Base-by-base conservation (phyloP, 64 coral and sea anemone species). In the Anthopleura sola region DNA sequence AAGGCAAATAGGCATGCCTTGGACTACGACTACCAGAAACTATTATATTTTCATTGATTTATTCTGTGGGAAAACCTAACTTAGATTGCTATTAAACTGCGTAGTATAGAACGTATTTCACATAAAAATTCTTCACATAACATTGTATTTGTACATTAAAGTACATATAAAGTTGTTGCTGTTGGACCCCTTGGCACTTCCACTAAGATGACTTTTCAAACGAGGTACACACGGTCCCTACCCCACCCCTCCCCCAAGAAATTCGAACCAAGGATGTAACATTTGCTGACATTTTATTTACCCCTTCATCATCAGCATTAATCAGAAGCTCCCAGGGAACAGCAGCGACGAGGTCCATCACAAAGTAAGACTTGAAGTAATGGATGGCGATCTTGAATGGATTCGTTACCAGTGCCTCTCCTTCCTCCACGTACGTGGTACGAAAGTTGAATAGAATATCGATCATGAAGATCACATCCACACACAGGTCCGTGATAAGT, bases 401-500 rank as follows among this genome's bases (percentile, higher is more conserved):
- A 62, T 83, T 86, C 18, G 95, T 98, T 20, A 98, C 85, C 3
- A 98, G 62, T 1, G 78, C 71, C 83, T 94, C 95, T 36, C 88
- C 91, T 66, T 98, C 92, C 50, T 93, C 90, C 0, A 98, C 92
- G 44, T 94, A 98, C 1, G 95, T 98, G 23, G 95, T 94, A 32
- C 95, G 95, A 58, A 98, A 98, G 75, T 98, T 98, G 54, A 98
- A 82, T 5, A 98, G 17, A 87, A 98, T 98, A 83, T 98, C 95
- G 26, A 93, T 86, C 88, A 98, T 94, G 81, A 98, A 98, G 47
- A 98, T 71, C 24, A 98, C 78, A 54, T 98, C 95, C 64, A 98
- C 88, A 28, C 84, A 88, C 5, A 94, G 79, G 55, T 98, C 95
- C 1, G 90, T 86, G 36, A 94, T 77, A 0, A 98, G 64, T 7